Base-by-base conservation (phyloP, 2,888 invertebrate species). In the Sisyra terminalis region DNA sequence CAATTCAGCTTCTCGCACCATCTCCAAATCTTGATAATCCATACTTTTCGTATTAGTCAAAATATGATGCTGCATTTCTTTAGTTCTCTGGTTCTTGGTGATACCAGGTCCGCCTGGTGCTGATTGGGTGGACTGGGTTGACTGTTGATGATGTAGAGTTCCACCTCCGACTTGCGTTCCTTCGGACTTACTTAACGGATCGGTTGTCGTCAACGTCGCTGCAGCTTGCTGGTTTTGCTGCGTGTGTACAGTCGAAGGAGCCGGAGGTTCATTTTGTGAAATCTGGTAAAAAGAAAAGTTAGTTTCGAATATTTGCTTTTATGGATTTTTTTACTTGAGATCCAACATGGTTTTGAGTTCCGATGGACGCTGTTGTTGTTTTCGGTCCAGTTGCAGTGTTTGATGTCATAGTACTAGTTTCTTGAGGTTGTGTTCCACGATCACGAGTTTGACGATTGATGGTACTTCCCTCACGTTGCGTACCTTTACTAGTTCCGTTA, bases 121-220 rank as follows among this genome's bases (percentile, higher is more conserved):
- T 8, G 73, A 71, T 1, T 78, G 75, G 32, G 76, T 77, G 46
- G 75, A 76, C 11, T 62, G 59, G 13, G 60, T 56, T 48, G 75
- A 73, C 11, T 38, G 37, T 30, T 38, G 37, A 38, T 31, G 32
- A 10, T 42, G 34, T 11, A 37, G n/a, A 30, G 70, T 65, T 29
- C 70, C 66, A 2, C 83, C 84, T 10, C 85, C 84, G 0, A 83
- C 85, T 58, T 87, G 86, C 2, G 84, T 84, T 1, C 85, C 85
- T 59, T 87, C 86, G 1, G 83, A 85, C 58, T 77, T 77, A 6
- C 73, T 65, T 44, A 69, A 66, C 56, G 75, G 74, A 66, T 76
- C 54, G 64, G 66, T 52, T 15, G 13, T 11, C 7, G 11, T 17
- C 17, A 42, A 9, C 14, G 55, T 53, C 18, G 58, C 53, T 47